Evolutionary conservation across 2,113 vertebrate species (phyloP).

Genomic region (Ahaetulla prasina): DNA sequence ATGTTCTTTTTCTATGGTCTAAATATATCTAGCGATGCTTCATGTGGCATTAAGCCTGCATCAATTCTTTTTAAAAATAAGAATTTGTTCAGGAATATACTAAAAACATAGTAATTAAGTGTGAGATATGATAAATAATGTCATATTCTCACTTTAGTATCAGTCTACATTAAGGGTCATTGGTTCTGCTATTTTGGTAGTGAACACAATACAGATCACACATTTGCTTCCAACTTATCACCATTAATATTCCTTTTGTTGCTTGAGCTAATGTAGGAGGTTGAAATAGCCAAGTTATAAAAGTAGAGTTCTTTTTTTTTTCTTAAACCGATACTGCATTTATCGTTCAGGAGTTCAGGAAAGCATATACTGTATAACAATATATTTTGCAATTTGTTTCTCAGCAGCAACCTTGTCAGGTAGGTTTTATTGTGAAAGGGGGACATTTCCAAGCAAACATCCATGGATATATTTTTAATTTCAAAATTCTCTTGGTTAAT

Average conservation of each 20-base stretch:
- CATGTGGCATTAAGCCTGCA: constrained; percentile 44
- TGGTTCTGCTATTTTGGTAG: constrained; percentile 30
- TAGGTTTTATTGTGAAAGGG: background rate
- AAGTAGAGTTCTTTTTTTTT: constrained; percentile 14
- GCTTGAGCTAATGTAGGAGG: background rate
- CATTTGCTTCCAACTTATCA: constrained; percentile 1
- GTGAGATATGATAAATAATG: constrained; percentile 53
- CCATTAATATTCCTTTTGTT: background rate
- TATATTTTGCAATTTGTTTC: background rate
- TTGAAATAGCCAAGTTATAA: constrained; percentile 12
- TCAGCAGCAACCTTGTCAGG: background rate
- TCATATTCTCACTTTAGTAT: constrained; percentile 40
- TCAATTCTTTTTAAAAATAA: constrained; percentile 48
- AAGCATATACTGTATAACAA: background rate
- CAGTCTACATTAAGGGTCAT: constrained; percentile 15
- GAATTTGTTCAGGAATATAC: constrained; percentile 40
- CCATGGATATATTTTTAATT: background rate
- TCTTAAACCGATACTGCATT: background rate
- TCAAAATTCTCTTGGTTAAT: background rate
- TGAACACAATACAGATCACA: constrained; percentile 13
- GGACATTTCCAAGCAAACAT: background rate
- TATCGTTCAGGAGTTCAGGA: background rate
- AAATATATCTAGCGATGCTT: constrained; percentile 40
- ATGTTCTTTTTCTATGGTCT: constrained; percentile 35
- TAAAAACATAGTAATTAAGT: constrained; percentile 44